Percentiles rank a stretch among this genome's conserved stretches.
phyloP scores from a whole-genome alignment of 2,113 vertebrate species.

The Variabilichromis moorii region DNA sequence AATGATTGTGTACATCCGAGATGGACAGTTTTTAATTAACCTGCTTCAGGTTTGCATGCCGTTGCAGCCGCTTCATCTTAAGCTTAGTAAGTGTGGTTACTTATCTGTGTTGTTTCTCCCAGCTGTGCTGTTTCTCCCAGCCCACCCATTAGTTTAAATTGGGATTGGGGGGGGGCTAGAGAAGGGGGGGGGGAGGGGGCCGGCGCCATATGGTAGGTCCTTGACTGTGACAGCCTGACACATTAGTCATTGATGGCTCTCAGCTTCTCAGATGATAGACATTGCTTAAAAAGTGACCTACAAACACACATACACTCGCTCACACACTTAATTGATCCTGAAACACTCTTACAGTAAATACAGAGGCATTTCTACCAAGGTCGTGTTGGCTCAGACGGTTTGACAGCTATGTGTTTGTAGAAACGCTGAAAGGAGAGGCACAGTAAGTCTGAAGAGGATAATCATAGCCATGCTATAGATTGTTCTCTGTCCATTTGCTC shows the following conservation, averaged over 20 bases:
- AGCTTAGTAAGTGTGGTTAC: conserved; percentile 7
- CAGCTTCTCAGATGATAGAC: conserved; percentile 60
- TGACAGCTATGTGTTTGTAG: conserved; percentile 32
- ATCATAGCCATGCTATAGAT: not conserved
- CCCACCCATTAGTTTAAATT: conserved; percentile 48
- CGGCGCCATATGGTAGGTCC: conserved; percentile 59
- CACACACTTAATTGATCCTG: conserved; percentile 42
- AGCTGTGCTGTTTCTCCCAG: conserved; percentile 32
- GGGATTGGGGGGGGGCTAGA: not conserved
- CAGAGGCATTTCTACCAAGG: conserved; percentile 22
- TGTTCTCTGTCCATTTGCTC: conserved; percentile 15
- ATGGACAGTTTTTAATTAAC: not conserved
- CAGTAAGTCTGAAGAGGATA: not conserved
- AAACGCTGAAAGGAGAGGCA: conserved; percentile 8
- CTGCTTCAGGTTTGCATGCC: not conserved
- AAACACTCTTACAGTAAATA: conserved; percentile 38
- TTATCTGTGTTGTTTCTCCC: not conserved
- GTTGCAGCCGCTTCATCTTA: not conserved
- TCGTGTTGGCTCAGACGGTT: not conserved
- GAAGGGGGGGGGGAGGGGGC: not conserved
- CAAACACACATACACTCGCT: conserved; percentile 28
- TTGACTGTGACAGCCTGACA: conserved; percentile 69
- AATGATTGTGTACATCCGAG: not conserved
- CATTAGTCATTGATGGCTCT: conserved; percentile 68
- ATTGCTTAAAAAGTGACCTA: conserved; percentile 58